phyloP scores from a whole-genome alignment of 2,113 vertebrate genomes.

The Ploceus nigricollis region DNA sequence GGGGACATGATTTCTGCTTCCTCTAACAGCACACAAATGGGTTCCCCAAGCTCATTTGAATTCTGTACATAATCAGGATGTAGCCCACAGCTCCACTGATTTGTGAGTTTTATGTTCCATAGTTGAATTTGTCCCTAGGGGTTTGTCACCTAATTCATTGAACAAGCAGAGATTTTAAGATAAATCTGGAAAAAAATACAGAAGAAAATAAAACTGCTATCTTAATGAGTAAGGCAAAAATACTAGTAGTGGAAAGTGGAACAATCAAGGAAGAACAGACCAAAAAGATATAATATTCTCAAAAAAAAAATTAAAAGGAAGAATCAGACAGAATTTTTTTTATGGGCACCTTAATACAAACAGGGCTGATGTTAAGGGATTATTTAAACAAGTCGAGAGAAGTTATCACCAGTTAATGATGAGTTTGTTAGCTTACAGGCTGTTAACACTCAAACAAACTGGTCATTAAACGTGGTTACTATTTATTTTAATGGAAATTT shows the following conservation, averaged over 20 bases:
- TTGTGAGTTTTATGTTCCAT: constrained; percentile 42
- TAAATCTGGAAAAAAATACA: neutral
- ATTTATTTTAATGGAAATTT: constrained; percentile 75
- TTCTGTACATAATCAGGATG: constrained; percentile 5
- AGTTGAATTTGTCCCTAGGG: constrained; percentile 48
- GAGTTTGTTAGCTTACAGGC: constrained; percentile 78
- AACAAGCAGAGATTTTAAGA: constrained; percentile 35
- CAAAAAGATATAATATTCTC: neutral
- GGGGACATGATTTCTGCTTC: neutral
- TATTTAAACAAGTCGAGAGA: constrained; percentile 68
- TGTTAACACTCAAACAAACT: constrained; percentile 80
- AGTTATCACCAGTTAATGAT: constrained; percentile 78
- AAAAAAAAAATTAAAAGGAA: neutral
- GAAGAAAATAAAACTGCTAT: neutral
- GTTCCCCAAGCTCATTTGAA: constrained; percentile 8
- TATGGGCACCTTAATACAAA: constrained; percentile 22
- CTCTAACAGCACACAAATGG: neutral
- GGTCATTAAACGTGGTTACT: constrained; percentile 77
- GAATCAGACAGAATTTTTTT: constrained; percentile 7
- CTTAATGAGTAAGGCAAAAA: neutral
- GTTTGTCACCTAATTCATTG: constrained; percentile 61
- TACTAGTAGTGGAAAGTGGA: neutral
- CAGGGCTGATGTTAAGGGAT: constrained; percentile 53
- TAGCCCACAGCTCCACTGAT: constrained; percentile 22
- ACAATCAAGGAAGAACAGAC: neutral